These are phyloP conservation scores for Acleris cristana DNA, from an alignment of 2,888 invertebrate genomes.

Conservation along the genomic window DNA sequence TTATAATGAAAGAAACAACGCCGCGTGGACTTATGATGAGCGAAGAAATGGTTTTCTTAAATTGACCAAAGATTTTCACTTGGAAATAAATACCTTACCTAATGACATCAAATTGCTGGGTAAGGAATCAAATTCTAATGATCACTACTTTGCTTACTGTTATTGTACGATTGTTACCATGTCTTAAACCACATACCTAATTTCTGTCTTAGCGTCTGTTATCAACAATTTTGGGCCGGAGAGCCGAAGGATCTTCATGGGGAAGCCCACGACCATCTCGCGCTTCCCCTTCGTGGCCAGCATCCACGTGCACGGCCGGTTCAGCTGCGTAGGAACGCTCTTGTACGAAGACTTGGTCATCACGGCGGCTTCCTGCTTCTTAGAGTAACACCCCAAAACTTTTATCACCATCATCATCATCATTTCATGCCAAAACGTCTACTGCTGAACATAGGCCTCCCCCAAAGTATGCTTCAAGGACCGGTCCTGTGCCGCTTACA, in stretches of 20 bases:
- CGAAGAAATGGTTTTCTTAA: background rate
- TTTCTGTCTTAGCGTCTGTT: background rate
- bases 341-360: constrained; percentile 51
- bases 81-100: background rate
- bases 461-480: no score
- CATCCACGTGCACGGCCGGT: constrained; percentile 47
- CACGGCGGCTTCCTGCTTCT: constrained; percentile 57
- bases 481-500: no score
- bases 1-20: background rate
- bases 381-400: constrained; percentile 45
- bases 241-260: constrained; percentile 43
- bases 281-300: constrained; percentile 54
- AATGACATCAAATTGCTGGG: background rate
- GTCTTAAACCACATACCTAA: background rate
- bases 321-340: constrained; percentile 54
- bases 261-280: constrained; percentile 37
- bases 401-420: background rate
- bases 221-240: background rate
- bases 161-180: no score
- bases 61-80: background rate
- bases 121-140: background rate
- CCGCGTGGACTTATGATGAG: background rate
- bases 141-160: background rate
- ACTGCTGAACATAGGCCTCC: background rate
- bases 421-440: background rate